phyloP scores from a whole-genome alignment of 2,797 vertebrate genomes.

The Parotocinclus haroldoi region DNA sequence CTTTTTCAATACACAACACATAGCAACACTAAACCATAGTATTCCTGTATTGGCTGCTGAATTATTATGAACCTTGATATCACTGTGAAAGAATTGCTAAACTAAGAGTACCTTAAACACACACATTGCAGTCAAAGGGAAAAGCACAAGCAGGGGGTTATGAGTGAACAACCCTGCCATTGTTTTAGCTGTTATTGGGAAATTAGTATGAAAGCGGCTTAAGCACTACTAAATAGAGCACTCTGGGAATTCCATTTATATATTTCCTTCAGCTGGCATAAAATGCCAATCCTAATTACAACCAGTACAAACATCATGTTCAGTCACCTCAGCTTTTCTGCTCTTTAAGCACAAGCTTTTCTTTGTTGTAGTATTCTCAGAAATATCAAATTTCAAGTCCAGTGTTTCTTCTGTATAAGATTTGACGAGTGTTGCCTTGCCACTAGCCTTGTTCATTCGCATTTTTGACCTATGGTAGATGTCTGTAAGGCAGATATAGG shows the following conservation, averaged over 20 bases:
- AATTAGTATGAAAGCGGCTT: slow-evolving; percentile 68
- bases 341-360: slow-evolving; percentile 1
- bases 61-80: not conserved
- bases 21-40: too few species aligned
- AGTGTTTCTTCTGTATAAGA: too few species aligned
- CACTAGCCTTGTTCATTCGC: too few species aligned
- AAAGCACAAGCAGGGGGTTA: slow-evolving; percentile 52
- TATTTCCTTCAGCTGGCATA: slow-evolving; percentile 37
- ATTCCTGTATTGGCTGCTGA: too few species aligned
- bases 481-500: too few species aligned
- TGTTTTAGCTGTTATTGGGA: slow-evolving; percentile 65
- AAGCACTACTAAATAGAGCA: slow-evolving; percentile 65
- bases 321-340: slow-evolving; percentile 52
- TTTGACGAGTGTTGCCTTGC: too few species aligned
- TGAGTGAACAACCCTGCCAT: slow-evolving; percentile 66
- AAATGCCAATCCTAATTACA: slow-evolving; percentile 52
- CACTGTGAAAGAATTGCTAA: not conserved
- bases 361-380: slow-evolving; percentile 39
- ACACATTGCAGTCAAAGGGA: slow-evolving; percentile 46
- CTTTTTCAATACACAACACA: not conserved
- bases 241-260: slow-evolving; percentile 40
- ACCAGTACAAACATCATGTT: slow-evolving; percentile 41
- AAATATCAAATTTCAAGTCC: slow-evolving; percentile 51
- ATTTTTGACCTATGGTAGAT: too few species aligned
- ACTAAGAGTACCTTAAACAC: slow-evolving; percentile 11